A percentile compares a stretch with the other conserved stretches of the same genome.
Evolutionary conservation across 2,888 invertebrate species (phyloP).

Genomic region (Drosophila niveifrons): DNA sequence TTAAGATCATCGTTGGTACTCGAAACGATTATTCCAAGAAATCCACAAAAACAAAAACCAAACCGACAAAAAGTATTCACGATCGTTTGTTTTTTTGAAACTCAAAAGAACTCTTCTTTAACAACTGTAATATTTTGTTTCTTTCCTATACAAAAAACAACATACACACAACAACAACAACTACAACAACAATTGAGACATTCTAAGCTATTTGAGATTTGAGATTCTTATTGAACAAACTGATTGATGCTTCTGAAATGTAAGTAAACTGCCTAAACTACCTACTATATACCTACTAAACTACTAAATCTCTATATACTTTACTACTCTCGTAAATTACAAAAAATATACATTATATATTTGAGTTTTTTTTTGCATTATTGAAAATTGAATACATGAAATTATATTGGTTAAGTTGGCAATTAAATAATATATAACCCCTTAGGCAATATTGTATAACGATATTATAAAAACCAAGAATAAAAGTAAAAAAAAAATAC

Average conservation of each 20-base stretch:
- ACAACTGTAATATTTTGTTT: slow-evolving; percentile 75
- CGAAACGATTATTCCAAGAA: slow-evolving; percentile 34
- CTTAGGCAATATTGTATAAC: slow-evolving; percentile 13
- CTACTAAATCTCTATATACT: slow-evolving; percentile 32
- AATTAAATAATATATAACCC: slow-evolving; percentile 17
- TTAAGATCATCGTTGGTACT: slow-evolving; percentile 64
- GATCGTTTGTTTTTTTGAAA: slow-evolving; percentile 50
- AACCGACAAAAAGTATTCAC: slow-evolving; percentile 32
- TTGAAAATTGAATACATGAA: slow-evolving; percentile 10
- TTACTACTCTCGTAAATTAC: slow-evolving; percentile 37
- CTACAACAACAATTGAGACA: slow-evolving; percentile 67
- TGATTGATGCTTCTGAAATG: slow-evolving; percentile 78
- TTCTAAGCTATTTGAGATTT: slow-evolving; percentile 68
- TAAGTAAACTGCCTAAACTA: slow-evolving; percentile 69
- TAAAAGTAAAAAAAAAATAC: slow-evolving; percentile 19
- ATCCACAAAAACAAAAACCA: slow-evolving; percentile 19
- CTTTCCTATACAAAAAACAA: slow-evolving; percentile 68
- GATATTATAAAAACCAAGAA: slow-evolving; percentile 11
- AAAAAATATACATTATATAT: slow-evolving; percentile 18
- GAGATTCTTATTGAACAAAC: slow-evolving; percentile 73
- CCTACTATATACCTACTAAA: slow-evolving; percentile 39
- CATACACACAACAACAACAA: slow-evolving; percentile 34
- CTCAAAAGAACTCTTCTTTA: slow-evolving; percentile 63
- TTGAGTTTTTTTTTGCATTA: slow-evolving; percentile 50
- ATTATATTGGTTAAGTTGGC: slow-evolving; percentile 36